Percentiles rank a stretch among this genome's conserved stretches.
phyloP scores from a whole-genome alignment of 2,888 invertebrate species.

The Oscheius sp. region DNA sequence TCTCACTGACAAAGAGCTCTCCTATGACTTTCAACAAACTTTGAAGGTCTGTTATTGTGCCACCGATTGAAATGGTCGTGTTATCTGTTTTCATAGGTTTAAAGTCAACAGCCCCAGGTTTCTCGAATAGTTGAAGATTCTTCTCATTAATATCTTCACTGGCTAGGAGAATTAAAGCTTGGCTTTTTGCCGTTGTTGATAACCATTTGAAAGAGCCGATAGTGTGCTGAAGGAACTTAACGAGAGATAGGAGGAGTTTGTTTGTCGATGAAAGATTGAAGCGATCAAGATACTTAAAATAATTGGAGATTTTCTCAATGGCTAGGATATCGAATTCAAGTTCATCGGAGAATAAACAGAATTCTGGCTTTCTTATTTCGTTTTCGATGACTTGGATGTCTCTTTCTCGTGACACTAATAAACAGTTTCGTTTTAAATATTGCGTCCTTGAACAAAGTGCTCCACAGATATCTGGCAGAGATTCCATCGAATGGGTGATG shows the following conservation, averaged over 20 bases:
- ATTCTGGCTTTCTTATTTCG: background rate
- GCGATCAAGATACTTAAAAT: background rate
- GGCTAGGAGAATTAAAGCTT: background rate
- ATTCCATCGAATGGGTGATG: constrained; percentile 35
- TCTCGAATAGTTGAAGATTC: background rate
- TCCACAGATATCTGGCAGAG: constrained; percentile 4
- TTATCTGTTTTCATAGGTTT: background rate
- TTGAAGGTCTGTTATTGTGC: background rate
- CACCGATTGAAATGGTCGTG: constrained; percentile 2
- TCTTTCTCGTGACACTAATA: constrained; percentile 1
- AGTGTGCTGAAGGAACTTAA: constrained; percentile 8
- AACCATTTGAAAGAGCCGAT: constrained; percentile 3
- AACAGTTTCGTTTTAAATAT: background rate
- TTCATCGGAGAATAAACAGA: background rate
- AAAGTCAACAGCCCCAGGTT: too few relatives aligned
- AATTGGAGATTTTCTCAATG: constrained; percentile 5
- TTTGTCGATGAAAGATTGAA: background rate
- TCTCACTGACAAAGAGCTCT: background rate
- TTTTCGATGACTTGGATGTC: background rate
- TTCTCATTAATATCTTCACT: constrained; percentile 1
- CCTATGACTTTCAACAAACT: background rate
- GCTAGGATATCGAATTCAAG: constrained; percentile 4
- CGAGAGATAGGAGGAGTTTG: background rate
- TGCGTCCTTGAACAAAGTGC: background rate
- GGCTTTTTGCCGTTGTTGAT: background rate